phyloP scores from a whole-genome alignment of 2,888 invertebrate genomes.

The Galerucella nymphaeae region DNA sequence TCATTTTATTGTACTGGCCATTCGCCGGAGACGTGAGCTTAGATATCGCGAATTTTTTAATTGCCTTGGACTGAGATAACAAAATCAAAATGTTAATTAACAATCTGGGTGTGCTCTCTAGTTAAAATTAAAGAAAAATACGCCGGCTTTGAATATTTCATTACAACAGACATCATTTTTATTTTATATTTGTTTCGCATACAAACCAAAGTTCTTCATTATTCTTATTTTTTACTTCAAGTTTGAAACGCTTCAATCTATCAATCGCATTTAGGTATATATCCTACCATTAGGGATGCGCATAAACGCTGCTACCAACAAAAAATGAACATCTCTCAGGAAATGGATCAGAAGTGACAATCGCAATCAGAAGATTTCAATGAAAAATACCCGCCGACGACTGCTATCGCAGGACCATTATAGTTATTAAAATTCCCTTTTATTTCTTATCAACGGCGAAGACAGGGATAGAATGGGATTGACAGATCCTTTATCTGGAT shows the following conservation, averaged over 20 bases:
- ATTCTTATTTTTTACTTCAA: background rate
- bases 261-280: background rate
- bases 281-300: slow-evolving; percentile 36
- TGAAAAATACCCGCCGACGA: slow-evolving; percentile 35
- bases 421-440: slow-evolving; percentile 54
- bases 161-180: slow-evolving; percentile 53
- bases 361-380: slow-evolving; percentile 48
- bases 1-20: slow-evolving; percentile 63
- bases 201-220: slow-evolving; percentile 44
- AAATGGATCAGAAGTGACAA: slow-evolving; percentile 56
- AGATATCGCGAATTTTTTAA: slow-evolving; percentile 65
- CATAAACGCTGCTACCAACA: slow-evolving; percentile 15
- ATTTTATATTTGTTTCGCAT: slow-evolving; percentile 54
- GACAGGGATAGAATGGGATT: slow-evolving; percentile 35
- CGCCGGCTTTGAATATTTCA: slow-evolving; percentile 61
- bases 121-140: slow-evolving; percentile 65
- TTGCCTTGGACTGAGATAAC: slow-evolving; percentile 65
- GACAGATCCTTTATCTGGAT: slow-evolving; percentile 37
- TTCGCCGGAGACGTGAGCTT: slow-evolving; percentile 58
- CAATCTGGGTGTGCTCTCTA: slow-evolving; percentile 63
- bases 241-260: background rate
- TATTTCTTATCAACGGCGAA: slow-evolving; percentile 42
- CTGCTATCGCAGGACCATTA: slow-evolving; percentile 50
- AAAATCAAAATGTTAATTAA: slow-evolving; percentile 67
- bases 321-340: slow-evolving; percentile 52